Conservation (phyloP, 2,888 invertebrate genomes). For the Girardia tigrina region DNA sequence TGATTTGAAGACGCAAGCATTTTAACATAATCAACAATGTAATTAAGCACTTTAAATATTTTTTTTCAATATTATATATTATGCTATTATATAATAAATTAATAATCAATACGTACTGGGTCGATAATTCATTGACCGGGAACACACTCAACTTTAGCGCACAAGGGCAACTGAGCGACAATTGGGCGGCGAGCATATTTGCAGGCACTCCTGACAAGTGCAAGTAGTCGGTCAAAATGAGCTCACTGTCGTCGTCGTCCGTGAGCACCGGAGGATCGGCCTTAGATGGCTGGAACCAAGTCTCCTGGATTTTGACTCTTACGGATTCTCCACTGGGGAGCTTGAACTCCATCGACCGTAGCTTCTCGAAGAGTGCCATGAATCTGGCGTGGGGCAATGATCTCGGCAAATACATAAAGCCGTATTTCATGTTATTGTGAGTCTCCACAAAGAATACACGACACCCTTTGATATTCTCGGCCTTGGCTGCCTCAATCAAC, state of each 20-base stretch:
- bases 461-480: not conserved
- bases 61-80: too few relatives aligned
- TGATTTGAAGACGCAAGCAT: too few relatives aligned
- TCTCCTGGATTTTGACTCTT: not conserved
- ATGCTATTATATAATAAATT: too few relatives aligned
- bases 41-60: too few relatives aligned
- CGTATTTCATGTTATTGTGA: not conserved
- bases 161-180: not conserved
- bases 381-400: not conserved
- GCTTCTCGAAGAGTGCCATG: not conserved
- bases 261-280: not conserved
- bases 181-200: slow-evolving; percentile 6
- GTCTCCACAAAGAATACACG: slow-evolving; percentile 6
- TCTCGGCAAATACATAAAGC: slow-evolving; percentile 8
- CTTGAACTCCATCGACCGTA: not conserved
- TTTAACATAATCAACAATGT: too few relatives aligned
- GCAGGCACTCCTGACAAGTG: not conserved
- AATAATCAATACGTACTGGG: not conserved
- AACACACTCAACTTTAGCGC: not conserved
- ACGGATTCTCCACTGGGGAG: not conserved
- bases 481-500: not conserved
- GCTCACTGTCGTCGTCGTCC: not conserved
- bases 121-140: slow-evolving; percentile 8
- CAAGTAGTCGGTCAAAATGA: not conserved
- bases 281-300: not conserved